Percentiles rank a stretch among this genome's conserved stretches.
These are phyloP conservation scores for Scolanthus callimorphus DNA, from an alignment of 92 coral and sea anemone genomes.

Conservation along the genomic window DNA sequence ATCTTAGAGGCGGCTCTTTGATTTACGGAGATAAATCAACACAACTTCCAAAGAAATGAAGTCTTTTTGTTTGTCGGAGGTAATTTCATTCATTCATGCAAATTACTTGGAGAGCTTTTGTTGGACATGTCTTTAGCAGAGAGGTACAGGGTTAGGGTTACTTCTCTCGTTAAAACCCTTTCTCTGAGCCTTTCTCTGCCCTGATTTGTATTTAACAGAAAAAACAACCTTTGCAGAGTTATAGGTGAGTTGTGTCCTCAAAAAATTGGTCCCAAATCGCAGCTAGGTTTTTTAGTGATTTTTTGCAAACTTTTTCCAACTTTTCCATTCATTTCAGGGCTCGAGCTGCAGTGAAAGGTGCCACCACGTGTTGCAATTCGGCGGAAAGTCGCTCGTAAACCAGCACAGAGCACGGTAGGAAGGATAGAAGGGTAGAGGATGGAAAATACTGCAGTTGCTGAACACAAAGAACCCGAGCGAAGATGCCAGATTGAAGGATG, in stretches of 20 bases:
- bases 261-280: conserved; percentile 2
- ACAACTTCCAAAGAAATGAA: conserved; percentile 22
- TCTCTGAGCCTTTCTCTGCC: background rate
- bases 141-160: conserved; percentile 28
- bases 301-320: conserved; percentile 36
- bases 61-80: conserved; percentile 85
- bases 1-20: background rate
- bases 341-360: conserved; percentile 22
- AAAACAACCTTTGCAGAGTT: background rate
- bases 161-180: conserved; percentile 12
- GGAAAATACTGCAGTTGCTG: conserved; percentile 47
- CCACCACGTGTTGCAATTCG: conserved; percentile 55
- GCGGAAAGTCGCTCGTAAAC: conserved; percentile 3
- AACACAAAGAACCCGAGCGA: conserved; percentile 34
- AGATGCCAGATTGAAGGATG: conserved; percentile 96
- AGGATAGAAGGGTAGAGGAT: conserved; percentile 13
- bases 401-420: conserved; percentile 3
- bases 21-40: conserved; percentile 14
- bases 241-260: background rate
- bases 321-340: conserved; percentile 58
- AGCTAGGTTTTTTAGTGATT: conserved; percentile 19
- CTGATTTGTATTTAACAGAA: background rate
- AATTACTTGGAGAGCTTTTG: conserved; percentile 45
- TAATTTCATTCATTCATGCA: conserved; percentile 97
- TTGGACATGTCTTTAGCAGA: conserved; percentile 34